Percentiles rank a stretch among this genome's conserved stretches.
These are phyloP conservation scores for Drosophila ezoana DNA, from an alignment of 2,888 invertebrate genomes.

Conservation along the genomic window DNA sequence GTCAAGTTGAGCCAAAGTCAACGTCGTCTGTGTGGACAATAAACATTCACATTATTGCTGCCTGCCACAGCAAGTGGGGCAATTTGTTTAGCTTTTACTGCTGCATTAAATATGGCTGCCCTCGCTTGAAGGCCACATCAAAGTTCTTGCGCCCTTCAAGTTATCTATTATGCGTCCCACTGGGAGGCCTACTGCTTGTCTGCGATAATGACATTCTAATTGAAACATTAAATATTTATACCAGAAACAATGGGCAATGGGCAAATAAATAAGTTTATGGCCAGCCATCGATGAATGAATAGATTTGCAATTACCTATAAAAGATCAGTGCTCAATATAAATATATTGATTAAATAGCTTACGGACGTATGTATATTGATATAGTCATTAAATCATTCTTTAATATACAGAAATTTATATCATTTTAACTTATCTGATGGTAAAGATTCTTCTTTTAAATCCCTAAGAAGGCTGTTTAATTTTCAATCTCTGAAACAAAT, in stretches of 20 bases:
- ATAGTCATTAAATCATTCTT: no score
- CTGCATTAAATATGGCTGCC: constrained; percentile 55
- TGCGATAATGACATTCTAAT: constrained; percentile 72
- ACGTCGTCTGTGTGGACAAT: constrained; percentile 63
- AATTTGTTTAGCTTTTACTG: constrained; percentile 66
- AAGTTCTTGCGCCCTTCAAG: constrained; percentile 49
- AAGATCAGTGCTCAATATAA: background rate
- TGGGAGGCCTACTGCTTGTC: constrained; percentile 43
- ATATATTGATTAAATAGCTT: background rate
- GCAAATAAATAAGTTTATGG: constrained; percentile 33
- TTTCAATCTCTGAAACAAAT: no score
- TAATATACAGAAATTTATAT: no score
- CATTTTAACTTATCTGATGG: no score
- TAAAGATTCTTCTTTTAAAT: no score
- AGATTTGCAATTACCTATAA: constrained; percentile 39
- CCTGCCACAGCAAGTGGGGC: constrained; percentile 50
- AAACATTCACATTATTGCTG: constrained; percentile 51
- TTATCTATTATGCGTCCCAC: constrained; percentile 39
- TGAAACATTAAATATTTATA: constrained; percentile 76
- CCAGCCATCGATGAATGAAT: constrained; percentile 37
- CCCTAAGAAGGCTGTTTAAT: no score
- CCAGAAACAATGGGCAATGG: constrained; percentile 18
- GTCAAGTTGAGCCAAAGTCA: constrained; percentile 68
- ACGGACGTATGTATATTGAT: no score
- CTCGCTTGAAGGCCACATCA: constrained; percentile 28